Percentiles rank a stretch among this genome's conserved stretches.
phyloP scores from a whole-genome alignment of 1,140 invertebrate genomes.

The Bombus impatiens region DNA sequence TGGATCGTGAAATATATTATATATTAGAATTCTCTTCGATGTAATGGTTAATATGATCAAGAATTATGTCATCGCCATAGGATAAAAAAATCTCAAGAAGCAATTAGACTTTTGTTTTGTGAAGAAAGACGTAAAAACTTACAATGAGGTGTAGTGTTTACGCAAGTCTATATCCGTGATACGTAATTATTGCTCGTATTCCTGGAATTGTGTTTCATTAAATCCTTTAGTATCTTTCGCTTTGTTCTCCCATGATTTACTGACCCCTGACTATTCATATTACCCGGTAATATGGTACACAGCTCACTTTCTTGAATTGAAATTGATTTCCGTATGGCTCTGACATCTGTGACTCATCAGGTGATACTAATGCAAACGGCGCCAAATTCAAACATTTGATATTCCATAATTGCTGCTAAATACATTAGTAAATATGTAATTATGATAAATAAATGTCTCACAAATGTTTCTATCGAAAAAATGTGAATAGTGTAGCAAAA shows the following conservation, averaged over 20 bases:
- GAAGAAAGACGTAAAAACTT: conserved; percentile 1
- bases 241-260: conserved; percentile 16
- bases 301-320: conserved; percentile 66
- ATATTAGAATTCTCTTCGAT: background rate
- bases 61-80: background rate
- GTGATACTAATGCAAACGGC: conserved; percentile 13
- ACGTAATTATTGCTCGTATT: conserved; percentile 14
- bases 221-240: background rate
- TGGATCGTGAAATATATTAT: background rate
- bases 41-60: background rate
- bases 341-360: background rate
- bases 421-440: background rate
- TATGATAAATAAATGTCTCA: background rate
- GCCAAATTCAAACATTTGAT: background rate
- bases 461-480: background rate
- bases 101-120: background rate
- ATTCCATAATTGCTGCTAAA: background rate
- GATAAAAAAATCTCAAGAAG: background rate
- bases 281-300: conserved; percentile 54
- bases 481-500: background rate
- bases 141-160: background rate
- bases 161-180: too few relatives aligned
- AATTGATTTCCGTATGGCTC: conserved; percentile 49
- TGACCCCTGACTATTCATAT: conserved; percentile 21
- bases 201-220: conserved; percentile 7